Evolutionary conservation across 2,113 vertebrate species (phyloP).

Genomic region (Nibea albiflora): DNA sequence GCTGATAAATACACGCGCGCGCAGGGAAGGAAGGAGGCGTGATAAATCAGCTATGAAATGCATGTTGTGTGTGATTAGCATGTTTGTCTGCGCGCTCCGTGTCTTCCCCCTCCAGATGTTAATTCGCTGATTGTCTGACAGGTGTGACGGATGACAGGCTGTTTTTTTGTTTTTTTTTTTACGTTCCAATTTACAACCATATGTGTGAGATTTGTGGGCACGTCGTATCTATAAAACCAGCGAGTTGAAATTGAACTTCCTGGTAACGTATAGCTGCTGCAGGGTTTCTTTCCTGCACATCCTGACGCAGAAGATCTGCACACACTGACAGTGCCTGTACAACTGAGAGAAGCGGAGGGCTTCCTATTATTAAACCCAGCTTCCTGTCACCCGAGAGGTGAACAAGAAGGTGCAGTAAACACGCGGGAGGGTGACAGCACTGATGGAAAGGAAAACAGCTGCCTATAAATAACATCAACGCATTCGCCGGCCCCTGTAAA

Average conservation of each 20-base stretch:
- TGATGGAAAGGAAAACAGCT: constrained; percentile 71
- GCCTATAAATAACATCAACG: constrained; percentile 78
- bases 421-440: constrained; percentile 50
- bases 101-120: constrained; percentile 49
- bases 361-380: constrained; percentile 56
- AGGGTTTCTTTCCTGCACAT: background rate
- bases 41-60: constrained; percentile 39
- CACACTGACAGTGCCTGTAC: constrained; percentile 6
- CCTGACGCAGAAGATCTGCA: background rate
- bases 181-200: constrained; percentile 8
- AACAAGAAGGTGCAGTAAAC: constrained; percentile 57
- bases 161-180: background rate
- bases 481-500: constrained; percentile 74
- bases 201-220: constrained; percentile 17
- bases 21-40: background rate
- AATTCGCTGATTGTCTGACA: constrained; percentile 41
- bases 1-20: constrained; percentile 5
- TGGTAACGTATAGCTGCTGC: background rate
- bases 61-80: constrained; percentile 53
- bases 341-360: constrained; percentile 18
- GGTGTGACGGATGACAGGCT: constrained; percentile 19
- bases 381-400: constrained; percentile 48
- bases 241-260: background rate
- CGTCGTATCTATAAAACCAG: background rate
- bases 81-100: constrained; percentile 28